Conservation (phyloP, 2,888 invertebrate genomes). For the Scaptomyza polygonia region DNA sequence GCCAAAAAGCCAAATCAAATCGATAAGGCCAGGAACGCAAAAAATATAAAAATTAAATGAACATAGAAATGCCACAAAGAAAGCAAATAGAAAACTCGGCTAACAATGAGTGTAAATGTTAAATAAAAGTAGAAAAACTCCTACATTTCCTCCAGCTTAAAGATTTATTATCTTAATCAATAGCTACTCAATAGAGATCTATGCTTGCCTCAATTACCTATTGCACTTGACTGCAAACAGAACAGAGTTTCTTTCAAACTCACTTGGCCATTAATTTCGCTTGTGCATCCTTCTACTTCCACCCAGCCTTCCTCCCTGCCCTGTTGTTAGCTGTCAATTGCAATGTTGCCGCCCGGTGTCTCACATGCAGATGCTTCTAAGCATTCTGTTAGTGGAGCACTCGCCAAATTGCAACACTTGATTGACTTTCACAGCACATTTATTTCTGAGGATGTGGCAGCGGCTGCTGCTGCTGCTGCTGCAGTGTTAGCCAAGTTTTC, state of each 20-base stretch:
- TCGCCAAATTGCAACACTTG: slow-evolving; percentile 72
- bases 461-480: slow-evolving; percentile 14
- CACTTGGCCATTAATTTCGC: slow-evolving; percentile 32
- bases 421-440: slow-evolving; percentile 78
- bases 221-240: slow-evolving; percentile 26
- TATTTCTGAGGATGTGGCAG: slow-evolving; percentile 56
- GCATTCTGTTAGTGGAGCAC: slow-evolving; percentile 25
- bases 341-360: slow-evolving; percentile 52
- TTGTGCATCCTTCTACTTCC: not conserved
- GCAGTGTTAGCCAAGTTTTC: slow-evolving; percentile 62
- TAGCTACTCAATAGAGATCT: slow-evolving; percentile 8
- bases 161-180: not conserved
- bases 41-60: not conserved
- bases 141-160: not conserved
- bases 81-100: slow-evolving; percentile 14
- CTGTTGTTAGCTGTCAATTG: slow-evolving; percentile 60
- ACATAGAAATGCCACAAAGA: slow-evolving; percentile 27
- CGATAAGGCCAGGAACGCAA: not conserved
- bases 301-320: not conserved
- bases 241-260: slow-evolving; percentile 19
- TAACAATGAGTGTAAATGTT: not conserved
- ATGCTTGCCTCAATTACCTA: slow-evolving; percentile 24
- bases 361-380: slow-evolving; percentile 63
- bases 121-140: not conserved
- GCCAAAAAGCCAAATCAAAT: slow-evolving; percentile 25